These are phyloP conservation scores for Dryococelus australis DNA, from an alignment of 2,888 invertebrate genomes.

Conservation along the genomic window DNA sequence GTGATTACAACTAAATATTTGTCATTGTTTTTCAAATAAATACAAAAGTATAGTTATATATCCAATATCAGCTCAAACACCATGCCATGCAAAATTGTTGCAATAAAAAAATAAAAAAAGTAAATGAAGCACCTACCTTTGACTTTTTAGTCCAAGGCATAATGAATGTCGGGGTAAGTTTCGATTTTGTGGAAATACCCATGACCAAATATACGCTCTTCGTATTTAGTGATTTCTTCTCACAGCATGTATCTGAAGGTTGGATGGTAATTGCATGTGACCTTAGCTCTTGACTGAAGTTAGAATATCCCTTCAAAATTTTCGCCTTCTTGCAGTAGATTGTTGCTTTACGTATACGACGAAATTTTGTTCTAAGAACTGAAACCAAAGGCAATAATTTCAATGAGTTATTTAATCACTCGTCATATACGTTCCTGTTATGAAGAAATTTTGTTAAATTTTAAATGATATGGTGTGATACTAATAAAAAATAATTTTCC, in stretches of 20 bases:
- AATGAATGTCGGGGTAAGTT: constrained; percentile 57
- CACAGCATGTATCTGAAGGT: constrained; percentile 57
- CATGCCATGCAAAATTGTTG: not conserved
- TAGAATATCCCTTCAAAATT: constrained; percentile 53
- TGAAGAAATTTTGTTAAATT: too few species aligned
- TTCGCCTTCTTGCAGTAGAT: constrained; percentile 56
- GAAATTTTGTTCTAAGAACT: constrained; percentile 57
- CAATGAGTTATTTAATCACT: not conserved
- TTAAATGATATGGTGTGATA: too few species aligned
- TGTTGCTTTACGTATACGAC: constrained; percentile 52
- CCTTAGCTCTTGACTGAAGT: constrained; percentile 52
- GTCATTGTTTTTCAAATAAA: too few species aligned
- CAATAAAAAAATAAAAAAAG: not conserved
- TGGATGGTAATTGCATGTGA: constrained; percentile 54
- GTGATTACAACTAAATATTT: too few species aligned
- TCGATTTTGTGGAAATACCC: constrained; percentile 54
- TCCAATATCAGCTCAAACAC: too few species aligned
- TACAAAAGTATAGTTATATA: too few species aligned
- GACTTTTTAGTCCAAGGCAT: constrained; percentile 56
- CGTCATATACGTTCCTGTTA: too few species aligned
- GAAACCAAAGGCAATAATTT: constrained; percentile 33
- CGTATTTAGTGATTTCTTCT: constrained; percentile 51
- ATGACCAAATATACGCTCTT: constrained; percentile 55
- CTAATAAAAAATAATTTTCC: too few species aligned
- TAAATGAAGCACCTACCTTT: constrained; percentile 47